A percentile compares a stretch with the other conserved stretches of the same genome.
Evolutionary conservation across 1,140 invertebrate genomes (phyloP).

Genomic region (Drosophila ficusphila): DNA sequence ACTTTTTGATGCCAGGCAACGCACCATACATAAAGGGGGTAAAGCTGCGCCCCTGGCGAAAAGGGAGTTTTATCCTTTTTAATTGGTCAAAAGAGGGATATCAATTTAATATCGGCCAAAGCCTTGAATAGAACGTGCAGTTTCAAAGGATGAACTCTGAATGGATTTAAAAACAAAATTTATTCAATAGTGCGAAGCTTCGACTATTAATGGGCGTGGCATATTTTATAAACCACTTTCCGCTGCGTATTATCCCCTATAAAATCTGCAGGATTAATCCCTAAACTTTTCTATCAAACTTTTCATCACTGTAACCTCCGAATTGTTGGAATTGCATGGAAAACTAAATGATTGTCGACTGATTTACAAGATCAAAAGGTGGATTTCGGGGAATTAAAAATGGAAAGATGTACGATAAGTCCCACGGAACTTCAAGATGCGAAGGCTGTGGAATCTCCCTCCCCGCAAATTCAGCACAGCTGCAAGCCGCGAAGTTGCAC

Average conservation of each 20-base stretch:
- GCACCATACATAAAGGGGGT: not conserved
- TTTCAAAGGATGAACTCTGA: not conserved
- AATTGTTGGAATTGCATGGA: too few species aligned
- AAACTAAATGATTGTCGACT: too few species aligned
- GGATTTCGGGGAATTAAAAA: not conserved
- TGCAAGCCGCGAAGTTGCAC: conserved; percentile 11
- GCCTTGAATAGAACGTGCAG: not conserved
- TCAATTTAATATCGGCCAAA: not conserved
- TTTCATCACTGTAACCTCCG: too few species aligned
- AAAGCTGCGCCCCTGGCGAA: not conserved
- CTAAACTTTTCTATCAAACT: not conserved
- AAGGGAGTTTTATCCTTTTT: not conserved
- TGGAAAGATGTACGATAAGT: not conserved
- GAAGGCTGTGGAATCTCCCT: not conserved
- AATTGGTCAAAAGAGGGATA: conserved; percentile 8
- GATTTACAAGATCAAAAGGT: not conserved
- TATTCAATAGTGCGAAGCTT: too few species aligned
- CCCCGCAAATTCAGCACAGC: conserved; percentile 13
- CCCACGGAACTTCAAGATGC: not conserved
- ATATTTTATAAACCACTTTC: too few species aligned
- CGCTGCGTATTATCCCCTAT: too few species aligned
- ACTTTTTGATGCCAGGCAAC: not conserved
- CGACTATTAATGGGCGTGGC: too few species aligned
- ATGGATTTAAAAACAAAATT: not conserved
- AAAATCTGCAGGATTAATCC: not conserved